These are phyloP conservation scores for Sericinus montela DNA, from an alignment of 2,888 invertebrate species.

Conservation along the genomic window DNA sequence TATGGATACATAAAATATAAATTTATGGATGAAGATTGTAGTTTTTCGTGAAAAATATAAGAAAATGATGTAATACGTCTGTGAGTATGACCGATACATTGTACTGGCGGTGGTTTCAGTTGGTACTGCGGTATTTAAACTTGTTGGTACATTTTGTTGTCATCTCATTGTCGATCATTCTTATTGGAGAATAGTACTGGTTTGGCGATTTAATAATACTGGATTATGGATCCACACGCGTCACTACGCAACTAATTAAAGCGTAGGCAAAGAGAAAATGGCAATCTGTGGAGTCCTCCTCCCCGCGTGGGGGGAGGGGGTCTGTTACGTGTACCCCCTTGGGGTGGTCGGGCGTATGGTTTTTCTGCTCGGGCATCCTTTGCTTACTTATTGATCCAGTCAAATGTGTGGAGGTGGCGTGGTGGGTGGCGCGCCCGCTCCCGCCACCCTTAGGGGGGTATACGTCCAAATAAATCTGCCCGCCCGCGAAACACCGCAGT, in stretches of 20 bases:
- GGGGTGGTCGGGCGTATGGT: slow-evolving; percentile 79
- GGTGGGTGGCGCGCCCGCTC: slow-evolving; percentile 71
- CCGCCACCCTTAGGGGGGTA: slow-evolving; percentile 64
- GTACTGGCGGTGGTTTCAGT: no score
- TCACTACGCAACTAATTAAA: slow-evolving; percentile 80
- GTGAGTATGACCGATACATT: no score
- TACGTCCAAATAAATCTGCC: slow-evolving; percentile 81
- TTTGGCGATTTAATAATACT: slow-evolving; percentile 61
- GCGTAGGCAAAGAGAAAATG: slow-evolving; percentile 80
- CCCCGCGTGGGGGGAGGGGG: slow-evolving; percentile 70
- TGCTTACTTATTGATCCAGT: slow-evolving; percentile 81
- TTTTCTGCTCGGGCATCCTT: slow-evolving; percentile 81
- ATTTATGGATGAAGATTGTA: no score
- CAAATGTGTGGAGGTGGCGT: slow-evolving; percentile 80
- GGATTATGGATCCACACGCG: slow-evolving; percentile 75
- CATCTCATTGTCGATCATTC: no score
- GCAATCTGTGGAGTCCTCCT: slow-evolving; percentile 78
- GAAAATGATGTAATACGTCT: no score
- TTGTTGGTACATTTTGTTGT: slow-evolving; percentile 7
- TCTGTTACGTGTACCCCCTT: slow-evolving; percentile 79
- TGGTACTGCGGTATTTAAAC: slow-evolving; percentile 1
- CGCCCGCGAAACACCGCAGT: slow-evolving; percentile 80
- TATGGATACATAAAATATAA: no score
- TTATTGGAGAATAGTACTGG: slow-evolving; percentile 20
- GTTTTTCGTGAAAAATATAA: no score